Evolutionary conservation across 2,113 vertebrate genomes (phyloP).

Genomic region (Aepyceros melampus): DNA sequence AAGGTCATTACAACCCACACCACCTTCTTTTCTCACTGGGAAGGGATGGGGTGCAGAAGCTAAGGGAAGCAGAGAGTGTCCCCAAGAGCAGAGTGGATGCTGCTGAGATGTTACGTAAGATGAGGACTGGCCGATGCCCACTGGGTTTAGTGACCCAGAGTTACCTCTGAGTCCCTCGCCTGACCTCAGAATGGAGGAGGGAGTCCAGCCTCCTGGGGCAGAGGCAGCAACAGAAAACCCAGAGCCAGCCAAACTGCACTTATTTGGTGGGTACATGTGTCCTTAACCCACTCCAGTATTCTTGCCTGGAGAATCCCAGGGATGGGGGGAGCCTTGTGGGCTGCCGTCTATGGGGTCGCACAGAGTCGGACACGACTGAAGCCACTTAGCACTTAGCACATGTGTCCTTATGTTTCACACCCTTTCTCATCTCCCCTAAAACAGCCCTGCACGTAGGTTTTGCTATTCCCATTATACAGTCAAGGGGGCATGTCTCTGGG

Average conservation of each 20-base stretch:
- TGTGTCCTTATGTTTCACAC: background rate
- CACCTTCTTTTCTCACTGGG: background rate
- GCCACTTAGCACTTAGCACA: too few relatives aligned
- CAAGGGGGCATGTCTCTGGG: too few relatives aligned
- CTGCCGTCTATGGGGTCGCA: too few relatives aligned
- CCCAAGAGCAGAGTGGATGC: background rate
- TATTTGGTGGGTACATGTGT: background rate
- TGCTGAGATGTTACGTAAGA: background rate
- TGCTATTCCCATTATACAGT: background rate
- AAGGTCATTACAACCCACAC: fast-evolving
- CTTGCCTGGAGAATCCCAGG: too few relatives aligned
- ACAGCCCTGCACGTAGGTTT: background rate
- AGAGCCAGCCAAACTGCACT: fast-evolving
- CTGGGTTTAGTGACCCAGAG: background rate
- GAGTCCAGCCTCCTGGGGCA: background rate
- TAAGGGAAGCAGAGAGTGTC: background rate
- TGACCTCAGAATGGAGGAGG: background rate
- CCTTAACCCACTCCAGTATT: too few relatives aligned
- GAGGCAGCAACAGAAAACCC: background rate
- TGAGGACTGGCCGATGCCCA: fast-evolving
- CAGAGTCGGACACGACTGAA: too few relatives aligned
- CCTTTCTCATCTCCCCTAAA: background rate
- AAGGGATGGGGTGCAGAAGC: background rate
- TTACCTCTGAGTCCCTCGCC: too few relatives aligned
- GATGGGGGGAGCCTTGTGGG: too few relatives aligned